Conservation (phyloP, 2,113 vertebrate species). For the Cyprinodon brontotheroides region DNA sequence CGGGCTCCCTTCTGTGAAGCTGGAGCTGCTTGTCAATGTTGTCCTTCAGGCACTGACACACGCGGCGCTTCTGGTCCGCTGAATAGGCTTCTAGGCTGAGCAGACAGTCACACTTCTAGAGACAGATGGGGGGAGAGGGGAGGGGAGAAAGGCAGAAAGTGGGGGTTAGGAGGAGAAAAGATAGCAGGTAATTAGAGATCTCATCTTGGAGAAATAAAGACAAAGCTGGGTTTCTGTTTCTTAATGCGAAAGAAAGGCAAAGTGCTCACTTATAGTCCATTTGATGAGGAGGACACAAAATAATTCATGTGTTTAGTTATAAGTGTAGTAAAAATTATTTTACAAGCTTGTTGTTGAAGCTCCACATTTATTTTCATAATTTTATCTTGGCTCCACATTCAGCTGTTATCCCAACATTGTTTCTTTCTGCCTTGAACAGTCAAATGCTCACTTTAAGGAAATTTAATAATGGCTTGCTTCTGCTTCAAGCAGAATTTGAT, state of each 20-base stretch:
- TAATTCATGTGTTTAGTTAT: background rate
- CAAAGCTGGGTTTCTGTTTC: slow-evolving; percentile 23
- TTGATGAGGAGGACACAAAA: background rate
- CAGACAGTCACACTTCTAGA: slow-evolving; percentile 93
- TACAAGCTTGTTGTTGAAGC: background rate
- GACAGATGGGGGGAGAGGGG: slow-evolving; percentile 37
- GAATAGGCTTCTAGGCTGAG: slow-evolving; percentile 95
- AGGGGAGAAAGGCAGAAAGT: slow-evolving; percentile 16
- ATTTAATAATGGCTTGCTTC: slow-evolving; percentile 49
- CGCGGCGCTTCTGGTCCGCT: slow-evolving; percentile 91
- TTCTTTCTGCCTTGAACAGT: background rate
- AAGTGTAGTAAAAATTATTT: background rate
- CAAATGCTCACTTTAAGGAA: slow-evolving; percentile 62
- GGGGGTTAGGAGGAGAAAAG: slow-evolving; percentile 30
- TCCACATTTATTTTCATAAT: background rate
- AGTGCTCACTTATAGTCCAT: background rate
- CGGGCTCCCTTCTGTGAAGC: slow-evolving; percentile 80
- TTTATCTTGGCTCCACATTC: background rate
- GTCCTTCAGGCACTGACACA: slow-evolving; percentile 95
- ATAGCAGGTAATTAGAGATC: slow-evolving; percentile 56
- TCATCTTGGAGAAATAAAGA: slow-evolving; percentile 32
- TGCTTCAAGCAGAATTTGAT: slow-evolving; percentile 61
- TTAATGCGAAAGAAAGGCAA: background rate
- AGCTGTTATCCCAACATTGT: slow-evolving; percentile 14
- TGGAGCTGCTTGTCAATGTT: slow-evolving; percentile 91